Conservation (phyloP, 2,797 vertebrate genomes). For the Enteromius paludinosus region DNA sequence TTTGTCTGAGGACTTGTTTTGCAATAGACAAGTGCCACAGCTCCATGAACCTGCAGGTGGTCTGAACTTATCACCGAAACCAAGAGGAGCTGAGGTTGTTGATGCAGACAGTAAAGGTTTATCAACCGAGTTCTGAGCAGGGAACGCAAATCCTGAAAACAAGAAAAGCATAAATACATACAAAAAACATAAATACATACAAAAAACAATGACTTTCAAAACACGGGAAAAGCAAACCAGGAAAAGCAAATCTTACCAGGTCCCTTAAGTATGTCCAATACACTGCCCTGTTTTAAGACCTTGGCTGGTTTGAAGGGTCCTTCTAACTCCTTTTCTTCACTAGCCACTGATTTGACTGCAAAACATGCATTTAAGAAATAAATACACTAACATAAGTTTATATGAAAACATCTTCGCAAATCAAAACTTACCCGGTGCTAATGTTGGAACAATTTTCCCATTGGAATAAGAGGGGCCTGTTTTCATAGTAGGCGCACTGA, state of each 20-base stretch:
- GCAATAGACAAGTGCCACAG: slow-evolving; percentile 79
- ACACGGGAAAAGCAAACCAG: background rate
- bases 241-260: slow-evolving; percentile 81
- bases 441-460: slow-evolving; percentile 73
- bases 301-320: slow-evolving; percentile 88
- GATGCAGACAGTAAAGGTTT: background rate
- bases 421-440: slow-evolving; percentile 75
- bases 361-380: slow-evolving; percentile 31
- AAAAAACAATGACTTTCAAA: background rate
- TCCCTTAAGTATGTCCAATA: slow-evolving; percentile 90
- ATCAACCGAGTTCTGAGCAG: slow-evolving; percentile 59
- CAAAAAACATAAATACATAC: background rate
- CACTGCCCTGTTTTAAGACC: slow-evolving; percentile 91
- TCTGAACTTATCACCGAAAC: slow-evolving; percentile 79
- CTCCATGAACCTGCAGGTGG: slow-evolving; percentile 81
- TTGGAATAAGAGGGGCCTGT: slow-evolving; percentile 78
- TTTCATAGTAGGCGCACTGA: slow-evolving; percentile 93
- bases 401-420: background rate
- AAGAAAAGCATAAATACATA: background rate
- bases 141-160: slow-evolving; percentile 73
- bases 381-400: background rate
- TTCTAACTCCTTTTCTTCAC: slow-evolving; percentile 83
- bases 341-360: slow-evolving; percentile 71
- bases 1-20: slow-evolving; percentile 82
- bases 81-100: slow-evolving; percentile 67